Evolutionary conservation across 2,113 vertebrate genomes (phyloP).

Genomic region (Varanus komodoensis): DNA sequence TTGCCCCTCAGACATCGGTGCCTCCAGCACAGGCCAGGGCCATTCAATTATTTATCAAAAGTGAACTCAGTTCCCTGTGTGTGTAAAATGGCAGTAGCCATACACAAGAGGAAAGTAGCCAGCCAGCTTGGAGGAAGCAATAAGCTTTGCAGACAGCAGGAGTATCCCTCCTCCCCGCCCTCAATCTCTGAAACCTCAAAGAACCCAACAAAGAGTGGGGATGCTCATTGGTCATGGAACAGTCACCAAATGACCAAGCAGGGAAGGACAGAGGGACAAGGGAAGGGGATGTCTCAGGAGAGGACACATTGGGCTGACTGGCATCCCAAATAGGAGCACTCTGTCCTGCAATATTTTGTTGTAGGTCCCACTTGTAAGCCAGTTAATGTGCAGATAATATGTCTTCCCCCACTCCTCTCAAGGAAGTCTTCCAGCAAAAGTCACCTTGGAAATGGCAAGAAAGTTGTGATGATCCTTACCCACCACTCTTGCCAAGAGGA

Average conservation of each 20-base stretch:
- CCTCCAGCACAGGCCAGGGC: too few relatives aligned
- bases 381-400: background rate
- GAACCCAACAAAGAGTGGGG: background rate
- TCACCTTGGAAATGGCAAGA: conserved; percentile 37
- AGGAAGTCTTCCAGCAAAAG: background rate
- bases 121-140: background rate
- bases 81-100: too few relatives aligned
- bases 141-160: background rate
- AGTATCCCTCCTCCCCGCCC: too few relatives aligned
- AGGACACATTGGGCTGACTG: background rate
- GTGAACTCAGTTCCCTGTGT: too few relatives aligned
- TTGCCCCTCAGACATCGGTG: too few relatives aligned
- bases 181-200: background rate
- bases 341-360: background rate
- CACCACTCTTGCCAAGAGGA: conserved; percentile 31
- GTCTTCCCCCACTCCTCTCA: background rate
- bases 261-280: background rate
- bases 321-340: background rate
- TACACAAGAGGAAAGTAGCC: too few relatives aligned
- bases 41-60: too few relatives aligned
- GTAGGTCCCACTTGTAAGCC: background rate
- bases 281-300: background rate
- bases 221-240: background rate
- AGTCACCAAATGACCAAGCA: background rate
- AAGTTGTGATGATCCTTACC: conserved; percentile 48